Evolutionary conservation across 2,113 vertebrate species (phyloP), one percentile per base, ranked within the genome.

Genomic region (Trematomus loennbergii): DNA sequence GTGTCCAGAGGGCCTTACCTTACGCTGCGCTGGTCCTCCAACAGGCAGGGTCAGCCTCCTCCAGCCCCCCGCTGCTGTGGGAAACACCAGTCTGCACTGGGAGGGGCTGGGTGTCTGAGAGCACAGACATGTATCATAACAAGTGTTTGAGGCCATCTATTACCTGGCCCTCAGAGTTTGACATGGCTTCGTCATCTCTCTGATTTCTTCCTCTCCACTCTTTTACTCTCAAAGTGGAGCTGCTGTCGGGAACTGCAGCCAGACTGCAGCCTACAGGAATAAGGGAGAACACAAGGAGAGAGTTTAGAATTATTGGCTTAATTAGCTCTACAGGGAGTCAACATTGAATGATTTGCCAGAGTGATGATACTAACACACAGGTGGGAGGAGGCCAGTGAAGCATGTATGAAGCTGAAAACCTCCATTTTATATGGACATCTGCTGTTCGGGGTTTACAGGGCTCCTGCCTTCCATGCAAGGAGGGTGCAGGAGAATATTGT

Each of bases 271-370:
- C 69, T 70, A 53, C 45, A 70, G 58, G 73, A 65, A 70, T 67
- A 43, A 64, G 67, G 58, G 55, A 62, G 29, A 83, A 69, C 64
- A 72, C 70, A 75, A 54, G 10, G 73, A 62, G 43, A 70, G 53
- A 49, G 57, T 72, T 87, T 68, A 61, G 50, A 61, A 70, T 90
- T 86, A 92, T 88, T 85, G 87, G 59, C 77, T 58, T 92, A 91
- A 92, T 92, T 91, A 91, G 78, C 78, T 72, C 87, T 72, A 75
- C 84, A 76, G 88, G 83, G 80, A 82, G 62, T 57, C 61, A 73
- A 83, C 80, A 88, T 85, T 84, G 83, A 86, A 84, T 76, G 67
- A 81, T 87, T 81, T 83, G 75, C 78, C 63, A 81, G 82, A 70
- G 78, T 67, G 63, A 90, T 62, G 59, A 49, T 61, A 69, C 76